Percentiles rank a stretch among this genome's conserved stretches.
These are phyloP conservation scores for Megamerina dolium DNA, from an alignment of 2,888 invertebrate species.

Conservation along the genomic window DNA sequence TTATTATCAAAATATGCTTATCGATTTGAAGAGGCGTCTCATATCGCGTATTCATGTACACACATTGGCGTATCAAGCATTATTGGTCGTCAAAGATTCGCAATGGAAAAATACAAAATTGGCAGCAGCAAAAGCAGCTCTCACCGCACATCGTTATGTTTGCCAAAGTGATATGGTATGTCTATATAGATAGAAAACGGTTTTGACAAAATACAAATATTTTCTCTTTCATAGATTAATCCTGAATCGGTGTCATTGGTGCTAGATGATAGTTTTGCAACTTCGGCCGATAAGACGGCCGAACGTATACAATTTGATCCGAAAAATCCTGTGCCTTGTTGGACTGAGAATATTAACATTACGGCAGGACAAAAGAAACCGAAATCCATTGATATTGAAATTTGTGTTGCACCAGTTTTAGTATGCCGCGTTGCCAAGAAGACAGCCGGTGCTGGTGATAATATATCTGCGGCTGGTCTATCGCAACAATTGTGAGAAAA, in stretches of 20 bases:
- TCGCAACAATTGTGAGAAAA: slow-evolving; percentile 57
- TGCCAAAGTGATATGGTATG: slow-evolving; percentile 59
- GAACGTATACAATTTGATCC: slow-evolving; percentile 62
- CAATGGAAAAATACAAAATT: slow-evolving; percentile 72
- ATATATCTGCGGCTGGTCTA: slow-evolving; percentile 82
- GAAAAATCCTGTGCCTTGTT: slow-evolving; percentile 72
- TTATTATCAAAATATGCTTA: slow-evolving; percentile 32
- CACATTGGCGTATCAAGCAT: slow-evolving; percentile 81
- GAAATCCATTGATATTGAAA: slow-evolving; percentile 48
- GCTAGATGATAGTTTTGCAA: slow-evolving; percentile 78
- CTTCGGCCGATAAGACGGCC: slow-evolving; percentile 53
- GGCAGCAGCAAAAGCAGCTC: slow-evolving; percentile 75
- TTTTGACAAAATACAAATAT: background rate
- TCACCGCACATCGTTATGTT: slow-evolving; percentile 77
- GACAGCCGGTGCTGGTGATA: slow-evolving; percentile 83
- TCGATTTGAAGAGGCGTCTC: slow-evolving; percentile 49
- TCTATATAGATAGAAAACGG: slow-evolving; percentile 1
- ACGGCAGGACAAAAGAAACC: too few species aligned
- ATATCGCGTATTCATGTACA: slow-evolving; percentile 77
- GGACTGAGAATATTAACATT: slow-evolving; percentile 59
- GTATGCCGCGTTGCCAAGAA: slow-evolving; percentile 75
- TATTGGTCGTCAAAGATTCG: slow-evolving; percentile 62
- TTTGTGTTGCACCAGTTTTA: slow-evolving; percentile 78
- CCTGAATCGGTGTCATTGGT: slow-evolving; percentile 54
- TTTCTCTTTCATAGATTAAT: slow-evolving; percentile 32